Evolutionary conservation across 1,140 invertebrate genomes (phyloP), one percentile per base, ranked within the genome.

Genomic region (Drosophila prosaltans): DNA sequence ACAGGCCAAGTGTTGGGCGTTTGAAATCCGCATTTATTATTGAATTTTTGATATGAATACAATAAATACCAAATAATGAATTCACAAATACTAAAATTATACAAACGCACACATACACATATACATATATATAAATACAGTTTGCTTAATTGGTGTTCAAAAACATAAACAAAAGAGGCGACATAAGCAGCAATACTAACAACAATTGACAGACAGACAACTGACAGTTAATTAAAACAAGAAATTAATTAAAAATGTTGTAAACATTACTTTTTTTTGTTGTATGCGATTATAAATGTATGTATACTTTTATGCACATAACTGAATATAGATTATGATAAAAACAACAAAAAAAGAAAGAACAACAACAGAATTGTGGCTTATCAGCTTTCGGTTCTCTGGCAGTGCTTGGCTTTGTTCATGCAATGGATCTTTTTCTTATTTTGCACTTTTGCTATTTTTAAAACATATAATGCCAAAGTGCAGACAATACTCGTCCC

Each of bases 381-480:
- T 51, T 51, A 51, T 24, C 45, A 51, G 45, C 8, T 10, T 26
- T 51, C 9, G 21, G 45, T 21, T 51, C 21, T 51, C 7, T 51
- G 2, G 6, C 45, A 26, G 21, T 26, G 6, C 21, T 48, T 1
- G n/a, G 45, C n/a, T 45, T n/a, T 6, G 43, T 4, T 16, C 10
- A 57, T 11, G 28, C 16, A 51, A 51, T 54, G 55, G 30, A 16
- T 3, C 8, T 16, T 9, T 59, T 36, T 59, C 45, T 62, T 74
- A 69, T 70, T 66, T 8, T 51, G 63, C 64, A 43, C 32, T 36
- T 36, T 67, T 71, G 63, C 60, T 78, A 72, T 75, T 67, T 78
- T 75, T 78, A 75, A 10, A 51, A 65, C 60, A 65, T 64, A 72
- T 78, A 71, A 78, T 74, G 60, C 39, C 63, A 68, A 71, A 75